Evolutionary conservation across 2,797 vertebrate genomes (phyloP).

Genomic region (Trachops cirrhosus): DNA sequence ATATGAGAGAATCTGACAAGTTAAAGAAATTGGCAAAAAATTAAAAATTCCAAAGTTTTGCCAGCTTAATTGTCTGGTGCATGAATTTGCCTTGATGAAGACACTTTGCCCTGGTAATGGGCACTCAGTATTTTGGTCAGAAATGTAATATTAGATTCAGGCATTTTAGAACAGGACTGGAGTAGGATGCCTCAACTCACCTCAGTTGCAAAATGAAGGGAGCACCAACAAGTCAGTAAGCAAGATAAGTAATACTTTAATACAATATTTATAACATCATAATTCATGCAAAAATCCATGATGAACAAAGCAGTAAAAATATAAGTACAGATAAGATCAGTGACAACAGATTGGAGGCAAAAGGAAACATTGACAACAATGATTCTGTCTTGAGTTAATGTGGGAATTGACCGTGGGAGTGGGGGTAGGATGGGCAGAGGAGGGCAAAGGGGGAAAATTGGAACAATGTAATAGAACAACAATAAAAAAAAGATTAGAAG

Average conservation of each 20-base stretch:
- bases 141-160: not conserved
- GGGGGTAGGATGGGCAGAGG: too few species aligned
- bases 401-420: too few species aligned
- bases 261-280: not conserved
- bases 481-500: too few species aligned
- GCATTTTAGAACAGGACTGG: not conserved
- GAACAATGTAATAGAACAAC: too few species aligned
- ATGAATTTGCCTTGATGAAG: not conserved
- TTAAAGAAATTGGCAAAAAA: not conserved
- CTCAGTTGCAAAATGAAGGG: not conserved
- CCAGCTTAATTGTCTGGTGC: not conserved
- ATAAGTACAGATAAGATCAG: not conserved
- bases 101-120: not conserved
- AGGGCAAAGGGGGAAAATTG: too few species aligned
- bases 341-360: not conserved
- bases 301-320: not conserved
- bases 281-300: not conserved
- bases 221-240: not conserved
- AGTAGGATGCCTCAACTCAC: not conserved
- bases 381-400: not conserved
- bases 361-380: not conserved
- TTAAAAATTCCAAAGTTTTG: not conserved
- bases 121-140: not conserved
- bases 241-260: not conserved
- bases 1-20: not conserved